These are phyloP conservation scores for Connochaetes taurinus DNA, from an alignment of 2,113 vertebrate genomes.

Conservation along the genomic window DNA sequence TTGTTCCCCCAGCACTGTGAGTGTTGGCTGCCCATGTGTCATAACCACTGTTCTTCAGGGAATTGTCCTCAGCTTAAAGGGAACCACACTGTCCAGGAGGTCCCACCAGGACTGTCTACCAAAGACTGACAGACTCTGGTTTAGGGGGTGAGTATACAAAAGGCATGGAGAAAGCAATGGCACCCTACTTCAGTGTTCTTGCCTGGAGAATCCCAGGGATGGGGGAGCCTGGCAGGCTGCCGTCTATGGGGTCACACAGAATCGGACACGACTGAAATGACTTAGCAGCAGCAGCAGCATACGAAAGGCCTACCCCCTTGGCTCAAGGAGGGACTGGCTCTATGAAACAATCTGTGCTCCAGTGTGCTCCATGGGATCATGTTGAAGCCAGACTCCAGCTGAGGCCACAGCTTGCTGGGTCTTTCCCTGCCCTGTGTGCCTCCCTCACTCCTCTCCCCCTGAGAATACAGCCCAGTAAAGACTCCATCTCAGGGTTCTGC, in stretches of 20 bases:
- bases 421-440: background rate
- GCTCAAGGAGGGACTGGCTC: background rate
- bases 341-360: background rate
- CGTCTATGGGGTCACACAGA: rapidly evolving
- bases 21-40: background rate
- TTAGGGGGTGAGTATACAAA: background rate
- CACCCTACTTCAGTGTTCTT: background rate
- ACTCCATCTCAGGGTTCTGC: background rate
- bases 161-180: background rate
- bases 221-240: background rate
- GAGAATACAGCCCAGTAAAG: background rate
- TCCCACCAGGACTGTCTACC: background rate
- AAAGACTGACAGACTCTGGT: background rate
- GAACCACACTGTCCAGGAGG: background rate
- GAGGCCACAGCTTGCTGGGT: background rate
- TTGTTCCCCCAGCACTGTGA: background rate
- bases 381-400: background rate
- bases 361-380: background rate
- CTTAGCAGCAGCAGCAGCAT: background rate
- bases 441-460: background rate
- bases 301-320: background rate
- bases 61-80: background rate
- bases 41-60: background rate
- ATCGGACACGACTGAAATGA: background rate
- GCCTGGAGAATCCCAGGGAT: background rate